phyloP scores from a whole-genome alignment of 2,797 vertebrate genomes.

The Chiropotes sagulatus region DNA sequence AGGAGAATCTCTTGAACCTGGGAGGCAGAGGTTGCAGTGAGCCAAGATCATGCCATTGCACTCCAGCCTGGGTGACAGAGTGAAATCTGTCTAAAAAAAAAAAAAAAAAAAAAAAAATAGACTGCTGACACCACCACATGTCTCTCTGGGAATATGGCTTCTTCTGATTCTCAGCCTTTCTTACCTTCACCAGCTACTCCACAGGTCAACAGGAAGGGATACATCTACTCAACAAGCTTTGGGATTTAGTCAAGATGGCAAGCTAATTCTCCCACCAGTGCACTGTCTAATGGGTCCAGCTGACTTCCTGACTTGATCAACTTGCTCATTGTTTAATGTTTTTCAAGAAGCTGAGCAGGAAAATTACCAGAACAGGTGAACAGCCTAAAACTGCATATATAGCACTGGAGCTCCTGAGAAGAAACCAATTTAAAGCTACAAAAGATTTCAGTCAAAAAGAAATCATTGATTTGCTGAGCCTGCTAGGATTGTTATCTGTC shows the following conservation, averaged over 20 bases:
- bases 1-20: background rate
- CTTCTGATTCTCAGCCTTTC: background rate
- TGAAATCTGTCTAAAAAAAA: background rate
- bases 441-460: constrained; percentile 8
- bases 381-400: background rate
- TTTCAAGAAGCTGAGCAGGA: background rate
- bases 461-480: background rate
- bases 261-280: background rate
- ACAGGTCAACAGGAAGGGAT: background rate
- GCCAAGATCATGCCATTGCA: background rate
- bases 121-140: background rate
- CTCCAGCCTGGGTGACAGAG: background rate
- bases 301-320: background rate
- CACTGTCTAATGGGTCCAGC: background rate
- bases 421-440: background rate
- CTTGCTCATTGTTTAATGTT: background rate
- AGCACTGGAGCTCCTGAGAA: background rate
- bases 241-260: background rate
- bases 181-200: background rate
- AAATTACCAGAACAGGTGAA: background rate
- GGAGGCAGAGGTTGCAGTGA: background rate
- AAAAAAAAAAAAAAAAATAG: too few species aligned
- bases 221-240: background rate
- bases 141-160: background rate
- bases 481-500: background rate